Conservation (phyloP, 2,113 vertebrate genomes). For the Cyanoderma ruficeps region DNA sequence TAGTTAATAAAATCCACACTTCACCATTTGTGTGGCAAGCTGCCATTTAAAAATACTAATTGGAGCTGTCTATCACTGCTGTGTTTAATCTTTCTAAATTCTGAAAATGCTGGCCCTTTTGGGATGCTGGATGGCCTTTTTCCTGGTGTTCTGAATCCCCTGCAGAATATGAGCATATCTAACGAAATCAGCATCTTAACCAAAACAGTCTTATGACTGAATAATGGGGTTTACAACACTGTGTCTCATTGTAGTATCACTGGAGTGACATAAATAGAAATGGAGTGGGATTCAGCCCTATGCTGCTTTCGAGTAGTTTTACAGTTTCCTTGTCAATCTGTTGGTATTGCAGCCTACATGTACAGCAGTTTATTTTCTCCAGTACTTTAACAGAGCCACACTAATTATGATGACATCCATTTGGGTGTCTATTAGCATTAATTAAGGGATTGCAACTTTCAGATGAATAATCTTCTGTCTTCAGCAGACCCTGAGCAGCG, state of each 20-base stretch:
- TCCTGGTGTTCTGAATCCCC: not conserved
- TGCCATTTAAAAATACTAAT: not conserved
- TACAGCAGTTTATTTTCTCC: not conserved
- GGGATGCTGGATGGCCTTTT: not conserved
- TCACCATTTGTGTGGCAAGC: not conserved
- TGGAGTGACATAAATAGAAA: not conserved
- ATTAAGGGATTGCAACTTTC: constrained; percentile 39
- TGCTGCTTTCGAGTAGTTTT: not conserved
- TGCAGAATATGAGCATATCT: not conserved
- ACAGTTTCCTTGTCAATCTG: not conserved
- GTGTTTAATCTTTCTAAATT: constrained; percentile 11
- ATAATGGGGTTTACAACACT: not conserved
- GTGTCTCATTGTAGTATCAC: not conserved
- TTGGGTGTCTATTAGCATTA: constrained; percentile 37
- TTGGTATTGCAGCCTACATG: not conserved
- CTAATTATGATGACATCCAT: constrained; percentile 19
- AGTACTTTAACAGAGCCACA: not conserved
- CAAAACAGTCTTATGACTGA: not conserved
- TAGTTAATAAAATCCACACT: constrained; percentile 32
- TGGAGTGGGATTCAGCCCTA: not conserved
- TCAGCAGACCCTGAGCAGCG: not conserved
- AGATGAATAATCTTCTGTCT: constrained; percentile 15
- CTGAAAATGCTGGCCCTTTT: not conserved
- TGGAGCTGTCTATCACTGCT: not conserved
- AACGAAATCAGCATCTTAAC: not conserved